Conservation (phyloP, 2,888 invertebrate genomes). For the Lithophane socia region DNA sequence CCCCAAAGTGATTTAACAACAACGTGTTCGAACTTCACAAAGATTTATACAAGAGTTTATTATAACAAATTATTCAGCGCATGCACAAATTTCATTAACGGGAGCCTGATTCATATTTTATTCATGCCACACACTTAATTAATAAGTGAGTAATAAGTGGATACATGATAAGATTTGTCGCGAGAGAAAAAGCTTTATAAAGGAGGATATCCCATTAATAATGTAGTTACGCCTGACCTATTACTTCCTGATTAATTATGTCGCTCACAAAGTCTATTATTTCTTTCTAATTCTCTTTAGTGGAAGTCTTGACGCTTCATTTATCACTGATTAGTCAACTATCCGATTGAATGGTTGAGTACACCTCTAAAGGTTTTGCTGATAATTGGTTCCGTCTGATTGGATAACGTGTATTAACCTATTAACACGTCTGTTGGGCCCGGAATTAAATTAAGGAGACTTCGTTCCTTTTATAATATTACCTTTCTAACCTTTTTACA, state of each 20-base stretch:
- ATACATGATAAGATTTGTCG: conserved; percentile 66
- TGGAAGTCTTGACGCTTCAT: conserved; percentile 47
- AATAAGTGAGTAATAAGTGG: conserved; percentile 66
- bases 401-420: conserved; percentile 51
- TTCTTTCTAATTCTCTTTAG: conserved; percentile 56
- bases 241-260: conserved; percentile 76
- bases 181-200: conserved; percentile 52
- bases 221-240: conserved; percentile 69
- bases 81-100: conserved; percentile 68
- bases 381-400: conserved; percentile 61
- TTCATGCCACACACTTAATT: conserved; percentile 67
- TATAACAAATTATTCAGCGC: conserved; percentile 64
- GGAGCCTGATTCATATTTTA: conserved; percentile 64
- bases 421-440: conserved; percentile 47
- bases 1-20: conserved; percentile 52
- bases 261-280: conserved; percentile 70
- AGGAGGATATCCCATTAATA: conserved; percentile 70
- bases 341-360: conserved; percentile 58
- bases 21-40: conserved; percentile 62
- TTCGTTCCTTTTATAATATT: conserved; percentile 21
- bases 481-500: conserved; percentile 10
- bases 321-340: conserved; percentile 62
- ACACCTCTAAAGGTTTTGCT: conserved; percentile 58
- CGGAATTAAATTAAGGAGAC: conserved; percentile 36
- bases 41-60: conserved; percentile 59